Percentiles rank a stretch among this genome's conserved stretches.
phyloP scores from a whole-genome alignment of 2,797 vertebrate species.

The Champsocephalus gunnari region DNA sequence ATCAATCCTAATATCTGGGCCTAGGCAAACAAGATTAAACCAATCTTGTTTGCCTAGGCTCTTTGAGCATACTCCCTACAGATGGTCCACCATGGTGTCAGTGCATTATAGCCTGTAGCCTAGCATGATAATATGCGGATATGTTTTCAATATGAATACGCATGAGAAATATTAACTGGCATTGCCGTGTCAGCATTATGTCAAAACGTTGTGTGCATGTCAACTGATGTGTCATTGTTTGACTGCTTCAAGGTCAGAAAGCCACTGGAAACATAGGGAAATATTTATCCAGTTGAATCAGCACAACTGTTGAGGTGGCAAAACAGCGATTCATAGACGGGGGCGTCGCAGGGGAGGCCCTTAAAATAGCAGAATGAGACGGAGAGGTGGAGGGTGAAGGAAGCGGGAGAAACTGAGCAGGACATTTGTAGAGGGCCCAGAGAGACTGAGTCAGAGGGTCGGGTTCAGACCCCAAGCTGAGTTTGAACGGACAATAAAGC shows the following conservation, averaged over 20 bases:
- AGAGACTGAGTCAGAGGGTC: slow-evolving; percentile 50
- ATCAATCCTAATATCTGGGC: slow-evolving; percentile 52
- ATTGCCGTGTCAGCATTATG: slow-evolving; percentile 51
- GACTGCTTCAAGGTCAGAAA: slow-evolving; percentile 52
- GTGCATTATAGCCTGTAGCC: slow-evolving; percentile 17
- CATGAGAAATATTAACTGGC: neutral
- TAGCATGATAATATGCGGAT: slow-evolving; percentile 22
- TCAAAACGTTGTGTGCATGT: slow-evolving; percentile 44
- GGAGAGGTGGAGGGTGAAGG: slow-evolving; percentile 50
- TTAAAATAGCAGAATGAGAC: slow-evolving; percentile 68
- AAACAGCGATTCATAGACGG: slow-evolving; percentile 30
- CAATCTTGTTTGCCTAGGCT: slow-evolving; percentile 17
- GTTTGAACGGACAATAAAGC: slow-evolving; percentile 1
- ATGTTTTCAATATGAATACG: slow-evolving; percentile 16
- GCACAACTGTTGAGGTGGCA: slow-evolving; percentile 51
- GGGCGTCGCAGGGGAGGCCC: slow-evolving; percentile 51
- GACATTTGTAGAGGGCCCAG: slow-evolving; percentile 50
- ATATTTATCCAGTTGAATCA: slow-evolving; percentile 62
- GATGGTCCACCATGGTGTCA: slow-evolving; percentile 48
- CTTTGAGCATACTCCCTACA: slow-evolving; percentile 18
- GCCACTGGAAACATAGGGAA: slow-evolving; percentile 33
- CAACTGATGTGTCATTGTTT: slow-evolving; percentile 55
- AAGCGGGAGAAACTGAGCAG: slow-evolving; percentile 45
- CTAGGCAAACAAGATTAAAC: neutral
- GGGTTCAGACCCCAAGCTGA: slow-evolving; percentile 20